These are phyloP conservation scores for Hypena proboscidalis DNA, from an alignment of 2,888 invertebrate genomes.

Conservation along the genomic window DNA sequence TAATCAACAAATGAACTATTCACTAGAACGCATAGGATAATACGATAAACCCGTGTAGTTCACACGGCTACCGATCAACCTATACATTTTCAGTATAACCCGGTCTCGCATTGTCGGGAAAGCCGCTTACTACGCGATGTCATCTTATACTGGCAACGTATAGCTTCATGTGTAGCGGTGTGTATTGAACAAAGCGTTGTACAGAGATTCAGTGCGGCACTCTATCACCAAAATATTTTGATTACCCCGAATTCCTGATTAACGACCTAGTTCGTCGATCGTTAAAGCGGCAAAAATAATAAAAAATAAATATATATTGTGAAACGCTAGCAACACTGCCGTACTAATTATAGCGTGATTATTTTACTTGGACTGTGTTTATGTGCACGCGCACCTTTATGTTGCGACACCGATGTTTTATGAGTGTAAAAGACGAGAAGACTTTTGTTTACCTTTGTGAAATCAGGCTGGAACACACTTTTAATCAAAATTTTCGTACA, in stretches of 20 bases:
- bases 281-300: constrained; percentile 62
- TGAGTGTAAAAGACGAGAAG: constrained; percentile 1
- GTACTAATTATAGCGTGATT: constrained; percentile 39
- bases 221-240: constrained; percentile 50
- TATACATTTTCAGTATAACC: no score
- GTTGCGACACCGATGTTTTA: constrained; percentile 45
- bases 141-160: no score
- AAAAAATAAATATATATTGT: constrained; percentile 61
- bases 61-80: no score
- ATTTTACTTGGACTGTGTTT: constrained; percentile 38
- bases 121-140: no score
- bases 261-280: constrained; percentile 58
- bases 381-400: constrained; percentile 44
- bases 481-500: no score
- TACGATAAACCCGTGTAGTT: no score
- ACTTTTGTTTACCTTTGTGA: constrained; percentile 4
- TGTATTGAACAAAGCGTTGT: no score
- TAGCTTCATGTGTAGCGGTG: no score
- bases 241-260: constrained; percentile 56
- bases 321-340: constrained; percentile 48
- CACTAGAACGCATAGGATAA: no score
- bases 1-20: no score
- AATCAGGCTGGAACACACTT: neutral
- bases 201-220: constrained; percentile 19
- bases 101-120: no score